Base-by-base conservation (phyloP, 2,113 vertebrate genomes). In the Jaculus jaculus region DNA sequence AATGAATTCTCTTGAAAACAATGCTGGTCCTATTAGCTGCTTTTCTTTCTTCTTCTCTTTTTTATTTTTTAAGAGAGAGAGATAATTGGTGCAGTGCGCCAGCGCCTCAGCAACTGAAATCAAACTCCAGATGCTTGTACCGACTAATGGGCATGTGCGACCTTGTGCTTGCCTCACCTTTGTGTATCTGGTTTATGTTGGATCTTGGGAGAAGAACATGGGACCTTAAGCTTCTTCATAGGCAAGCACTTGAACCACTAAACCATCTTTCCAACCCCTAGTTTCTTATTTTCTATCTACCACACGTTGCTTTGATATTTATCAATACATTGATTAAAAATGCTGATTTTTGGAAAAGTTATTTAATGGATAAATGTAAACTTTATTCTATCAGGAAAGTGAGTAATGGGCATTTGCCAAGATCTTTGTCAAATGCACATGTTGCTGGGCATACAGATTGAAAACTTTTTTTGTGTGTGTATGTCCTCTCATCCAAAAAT, bases 271-370 rank as follows among this genome's bases (percentile, higher is more conserved):
- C 42, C 42, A 47, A 8, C 42, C 42, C 42, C 42, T 47, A 63
- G 39, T 84, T 89, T 94, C 72, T 90, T 74, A 39, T 86, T 87
- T 90, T 84, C 47, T 61, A 63, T 92, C 60, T 26, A 11, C 90
- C 79, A 26, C 54, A 86, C 71, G 10, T 26, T 58, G 21, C 82
- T 92, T 84, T 93, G 92, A 82, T 66, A 88, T 58, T 85, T 78
- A 75, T 92, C 92, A 86, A 82, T n/a, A 51, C 26, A 23, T 91
- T 37, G 17, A 63, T 54, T 51, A 26, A 89, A 92, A 72, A n/a
- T 21, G 68, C 24, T 89, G 39, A 82, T 93, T 83, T 79, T 83
- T 54, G 51, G 73, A 89, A 94, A 87, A 92, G 69, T 18, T 39
- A 24, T 47, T n/a, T 39, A 65, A 47, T 71, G 84, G 16, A 83